Percentiles rank a stretch among this genome's conserved stretches.
Conservation (phyloP, 2,113 vertebrate genomes). For the Tragelaphus imberbis region DNA sequence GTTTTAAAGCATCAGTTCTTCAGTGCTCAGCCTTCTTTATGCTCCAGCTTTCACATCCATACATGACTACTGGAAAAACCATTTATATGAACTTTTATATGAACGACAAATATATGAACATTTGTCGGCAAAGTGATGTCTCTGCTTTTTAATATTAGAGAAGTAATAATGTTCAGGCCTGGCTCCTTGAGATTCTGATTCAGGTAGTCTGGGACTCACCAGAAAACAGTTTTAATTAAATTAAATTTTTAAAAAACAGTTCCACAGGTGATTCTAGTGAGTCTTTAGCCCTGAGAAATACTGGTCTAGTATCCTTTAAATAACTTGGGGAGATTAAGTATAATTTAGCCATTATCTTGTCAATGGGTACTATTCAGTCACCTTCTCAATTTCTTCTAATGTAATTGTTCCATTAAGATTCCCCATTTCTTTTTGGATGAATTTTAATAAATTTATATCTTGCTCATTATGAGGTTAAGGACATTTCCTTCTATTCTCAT, state of each 20-base stretch:
- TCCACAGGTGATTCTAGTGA: neutral
- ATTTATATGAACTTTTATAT: neutral
- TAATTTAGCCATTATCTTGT: conserved; percentile 21
- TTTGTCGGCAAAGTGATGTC: neutral
- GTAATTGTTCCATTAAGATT: neutral
- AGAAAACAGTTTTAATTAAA: neutral
- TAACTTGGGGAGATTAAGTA: conserved; percentile 2
- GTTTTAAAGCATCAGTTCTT: neutral
- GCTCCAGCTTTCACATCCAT: neutral
- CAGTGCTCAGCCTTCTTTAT: neutral
- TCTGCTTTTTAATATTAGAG: neutral
- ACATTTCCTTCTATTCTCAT: neutral
- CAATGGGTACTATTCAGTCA: neutral
- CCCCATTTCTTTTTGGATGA: neutral
- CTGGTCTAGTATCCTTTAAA: neutral
- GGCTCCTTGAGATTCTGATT: neutral
- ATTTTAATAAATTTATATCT: neutral
- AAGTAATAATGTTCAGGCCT: neutral
- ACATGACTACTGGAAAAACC: neutral
- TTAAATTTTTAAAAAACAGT: neutral
- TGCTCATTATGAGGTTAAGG: neutral
- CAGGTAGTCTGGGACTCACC: neutral
- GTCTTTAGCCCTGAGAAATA: neutral
- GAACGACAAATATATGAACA: neutral
- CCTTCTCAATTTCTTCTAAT: neutral